Evolutionary conservation across 2,113 vertebrate species (phyloP), one percentile per base, ranked within the genome.

Genomic region (Malurus alboscapulatus): DNA sequence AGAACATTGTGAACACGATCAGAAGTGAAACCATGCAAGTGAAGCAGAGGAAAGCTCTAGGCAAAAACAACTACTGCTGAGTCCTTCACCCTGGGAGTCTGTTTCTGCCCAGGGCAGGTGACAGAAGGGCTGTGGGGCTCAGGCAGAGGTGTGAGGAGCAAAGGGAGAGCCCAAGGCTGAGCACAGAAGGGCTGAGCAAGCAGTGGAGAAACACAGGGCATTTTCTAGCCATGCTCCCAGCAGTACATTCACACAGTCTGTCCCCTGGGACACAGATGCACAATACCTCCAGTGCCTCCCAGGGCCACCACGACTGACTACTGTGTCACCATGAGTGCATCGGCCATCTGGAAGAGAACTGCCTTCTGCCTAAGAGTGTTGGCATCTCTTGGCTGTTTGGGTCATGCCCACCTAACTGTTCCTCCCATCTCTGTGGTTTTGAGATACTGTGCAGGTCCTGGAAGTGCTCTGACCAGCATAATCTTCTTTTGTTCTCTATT

Each of bases 171-270:
- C n/a, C 48, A 75, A 38, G 42, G 24, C 26, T 57, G 47, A n/a
- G n/a, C 21, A 34, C 22, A 61, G 72, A 30, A 66, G 19, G 34
- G 36, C 5, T 55, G 32, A 62, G 42, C 45, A 62, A 50, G 11
- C 0, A 0, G 16, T 51, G 30, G 48, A 77, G 32, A 45, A 34
- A 55, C 4, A 12, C 21, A 32, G 17, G 48, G 10, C 9, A 7
- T 67, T 72, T 79, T 50, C 32, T 80, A 88, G 67, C 26, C 2
- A 0, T 54, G 63, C 21, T 53, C 72, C 30, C 44, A 72, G 27
- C 29, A 51, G 20, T 6, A 44, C 45, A 42, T n/a, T 45, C 21
- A 19, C n/a, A 21, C 2, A 7, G n/a, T 11, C 47, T 79, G 26
- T 74, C 29, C 29, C 26, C 55, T 1, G 2, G 25, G 47, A 80